Evolutionary conservation across 2,113 vertebrate genomes (phyloP), one percentile per base, ranked within the genome.

Genomic region (Sander lucioperca): DNA sequence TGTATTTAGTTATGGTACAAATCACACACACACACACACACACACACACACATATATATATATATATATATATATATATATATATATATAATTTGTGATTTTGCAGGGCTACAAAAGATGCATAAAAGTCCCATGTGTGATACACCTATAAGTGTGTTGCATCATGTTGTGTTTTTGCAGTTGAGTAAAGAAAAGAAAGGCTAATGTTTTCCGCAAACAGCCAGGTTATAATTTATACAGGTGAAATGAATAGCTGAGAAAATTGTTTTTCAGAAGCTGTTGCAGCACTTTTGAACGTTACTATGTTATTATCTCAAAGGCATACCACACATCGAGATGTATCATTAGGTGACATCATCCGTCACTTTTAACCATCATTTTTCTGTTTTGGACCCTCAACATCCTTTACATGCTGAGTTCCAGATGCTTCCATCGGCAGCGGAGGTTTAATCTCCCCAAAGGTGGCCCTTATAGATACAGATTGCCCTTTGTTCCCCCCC

Each of bases 261-360:
- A 67, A 39, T 11, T 15, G 6, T 18, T 39, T 15, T 6, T 19
- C 39, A 13, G 8, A 33, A 25, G 45, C 23, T 23, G 13, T 47
- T 65, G 43, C 12, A 47, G 64, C 43, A 9, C 64, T 47, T 59
- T 43, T 61, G 18, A 81, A 39, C 57, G 57, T 12, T 30, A 69
- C 16, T 43, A 25, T 67, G 36, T 18, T 48, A 51, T 6, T 13
- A n/a, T 83, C 83, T 85, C 43, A 88, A 80, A 88, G 15, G 19
- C 36, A 59, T 69, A 12, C 71, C 61, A 78, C 57, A 77, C 4
- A 47, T 1, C 25, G 16, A 50, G 10, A n/a, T 19, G 6, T 59
- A 39, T 75, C 25, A 71, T 36, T 25, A 27, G 50, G 13, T 48
- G 36, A 70, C 62, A 36, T 50, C 59, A 33, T 86, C 25, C 43